Conservation (phyloP, 1,140 invertebrate genomes). For the Babylonia areolata region DNA sequence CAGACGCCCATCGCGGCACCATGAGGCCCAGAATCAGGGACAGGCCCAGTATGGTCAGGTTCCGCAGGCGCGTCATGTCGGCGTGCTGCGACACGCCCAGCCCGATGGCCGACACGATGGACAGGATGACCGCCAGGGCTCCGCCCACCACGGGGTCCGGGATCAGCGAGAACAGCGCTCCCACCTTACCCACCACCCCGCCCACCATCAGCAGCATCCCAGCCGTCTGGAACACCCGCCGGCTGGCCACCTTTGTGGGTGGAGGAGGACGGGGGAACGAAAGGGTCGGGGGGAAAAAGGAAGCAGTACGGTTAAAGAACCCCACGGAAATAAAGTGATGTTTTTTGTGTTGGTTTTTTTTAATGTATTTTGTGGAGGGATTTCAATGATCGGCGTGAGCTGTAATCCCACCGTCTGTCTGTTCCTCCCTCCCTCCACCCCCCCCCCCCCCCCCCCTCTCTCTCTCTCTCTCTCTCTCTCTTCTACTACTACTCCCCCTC, state of each 20-base stretch:
- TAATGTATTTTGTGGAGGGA: too few relatives aligned
- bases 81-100: slow-evolving; percentile 38
- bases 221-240: slow-evolving; percentile 81
- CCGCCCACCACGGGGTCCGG: slow-evolving; percentile 91
- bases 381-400: too few relatives aligned
- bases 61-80: slow-evolving; percentile 57
- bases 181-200: slow-evolving; percentile 85
- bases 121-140: not conserved
- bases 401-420: too few relatives aligned
- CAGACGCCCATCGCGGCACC: slow-evolving; percentile 61
- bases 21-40: slow-evolving; percentile 70
- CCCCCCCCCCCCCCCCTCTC: too few relatives aligned
- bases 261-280: too few relatives aligned
- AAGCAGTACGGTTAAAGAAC: too few relatives aligned
- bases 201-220: slow-evolving; percentile 83
- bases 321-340: too few relatives aligned
- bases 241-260: slow-evolving; percentile 65
- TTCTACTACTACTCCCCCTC: too few relatives aligned
- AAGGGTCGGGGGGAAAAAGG: too few relatives aligned
- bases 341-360: too few relatives aligned
- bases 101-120: not conserved
- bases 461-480: too few relatives aligned
- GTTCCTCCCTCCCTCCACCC: too few relatives aligned
- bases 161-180: slow-evolving; percentile 90
- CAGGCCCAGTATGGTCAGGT: slow-evolving; percentile 66